phyloP scores from a whole-genome alignment of 2,888 invertebrate species.

The Syrphus vitripennis region DNA sequence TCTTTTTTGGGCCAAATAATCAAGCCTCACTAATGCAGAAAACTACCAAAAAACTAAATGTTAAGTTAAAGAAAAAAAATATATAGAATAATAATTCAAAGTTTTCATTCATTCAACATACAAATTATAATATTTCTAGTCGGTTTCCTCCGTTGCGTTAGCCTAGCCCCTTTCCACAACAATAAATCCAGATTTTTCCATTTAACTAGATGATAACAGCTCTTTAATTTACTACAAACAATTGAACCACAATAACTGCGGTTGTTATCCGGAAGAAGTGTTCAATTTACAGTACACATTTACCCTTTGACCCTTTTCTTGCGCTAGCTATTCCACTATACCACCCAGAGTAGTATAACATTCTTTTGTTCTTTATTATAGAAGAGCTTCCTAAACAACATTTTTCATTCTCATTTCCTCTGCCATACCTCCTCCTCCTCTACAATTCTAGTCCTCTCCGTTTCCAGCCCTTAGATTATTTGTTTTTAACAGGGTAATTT shows the following conservation, averaged over 20 bases:
- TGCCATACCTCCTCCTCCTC: not conserved
- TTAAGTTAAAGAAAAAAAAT: too few relatives aligned
- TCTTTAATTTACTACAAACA: slow-evolving; percentile 34
- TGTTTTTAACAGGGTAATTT: slow-evolving; percentile 39
- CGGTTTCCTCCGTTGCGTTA: not conserved
- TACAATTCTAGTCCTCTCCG: not conserved
- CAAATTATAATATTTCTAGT: not conserved
- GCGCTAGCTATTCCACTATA: not conserved
- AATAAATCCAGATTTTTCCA: slow-evolving; percentile 2
- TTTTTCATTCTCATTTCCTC: slow-evolving; percentile 7
- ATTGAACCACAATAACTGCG: slow-evolving; percentile 23
- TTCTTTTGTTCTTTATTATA: not conserved
- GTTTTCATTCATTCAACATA: not conserved
- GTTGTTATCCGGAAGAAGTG: slow-evolving; percentile 3
- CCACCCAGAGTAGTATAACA: not conserved
- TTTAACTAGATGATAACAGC: slow-evolving; percentile 6
- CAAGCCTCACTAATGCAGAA: too few relatives aligned
- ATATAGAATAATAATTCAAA: not conserved
- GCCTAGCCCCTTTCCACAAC: not conserved
- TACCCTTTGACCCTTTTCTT: slow-evolving; percentile 11
- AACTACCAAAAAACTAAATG: too few relatives aligned
- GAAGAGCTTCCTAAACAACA: slow-evolving; percentile 1
- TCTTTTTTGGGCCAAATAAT: too few relatives aligned
- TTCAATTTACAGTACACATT: slow-evolving; percentile 1
- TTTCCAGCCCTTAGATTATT: slow-evolving; percentile 23